Evolutionary conservation across 2,113 vertebrate genomes (phyloP).

Genomic region (Cyprinus carpio): DNA sequence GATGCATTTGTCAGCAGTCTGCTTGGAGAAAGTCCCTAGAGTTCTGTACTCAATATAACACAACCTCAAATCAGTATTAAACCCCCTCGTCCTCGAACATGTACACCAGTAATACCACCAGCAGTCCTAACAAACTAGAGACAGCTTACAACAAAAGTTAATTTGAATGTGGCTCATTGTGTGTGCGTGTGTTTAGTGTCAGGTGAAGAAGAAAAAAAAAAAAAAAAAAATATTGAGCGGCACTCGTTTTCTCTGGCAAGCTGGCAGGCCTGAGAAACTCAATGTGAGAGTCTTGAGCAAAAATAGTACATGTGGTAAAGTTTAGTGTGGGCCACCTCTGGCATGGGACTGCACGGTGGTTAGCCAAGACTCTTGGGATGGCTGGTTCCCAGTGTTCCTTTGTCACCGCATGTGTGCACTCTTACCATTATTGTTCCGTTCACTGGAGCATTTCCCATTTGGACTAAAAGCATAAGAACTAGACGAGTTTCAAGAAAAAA

Average conservation of each 20-base stretch:
- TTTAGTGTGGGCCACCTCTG: conserved; percentile 68
- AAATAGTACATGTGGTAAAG: conserved; percentile 75
- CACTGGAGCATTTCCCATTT: conserved; percentile 13
- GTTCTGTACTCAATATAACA: not conserved
- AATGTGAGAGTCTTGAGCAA: conserved; percentile 41
- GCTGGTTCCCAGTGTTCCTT: conserved; percentile 61
- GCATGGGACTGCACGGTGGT: conserved; percentile 54
- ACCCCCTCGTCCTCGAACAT: not conserved
- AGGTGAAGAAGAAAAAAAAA: too few relatives aligned
- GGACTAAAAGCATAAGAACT: not conserved
- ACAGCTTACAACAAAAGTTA: not conserved
- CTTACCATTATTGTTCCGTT: not conserved
- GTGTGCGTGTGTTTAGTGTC: too few relatives aligned
- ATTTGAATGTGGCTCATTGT: not conserved
- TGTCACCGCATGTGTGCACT: conserved; percentile 10
- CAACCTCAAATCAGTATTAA: not conserved
- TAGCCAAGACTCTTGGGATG: conserved; percentile 52
- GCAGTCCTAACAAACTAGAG: not conserved
- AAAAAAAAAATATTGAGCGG: not conserved
- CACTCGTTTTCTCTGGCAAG: not conserved
- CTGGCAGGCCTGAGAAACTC: conserved; percentile 34
- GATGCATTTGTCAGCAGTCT: conserved; percentile 26
- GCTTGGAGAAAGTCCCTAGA: conserved; percentile 27
- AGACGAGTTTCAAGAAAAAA: not conserved
- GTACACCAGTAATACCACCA: not conserved